Conservation (phyloP, 2,113 vertebrate species). For the Onychostoma macrolepis region DNA sequence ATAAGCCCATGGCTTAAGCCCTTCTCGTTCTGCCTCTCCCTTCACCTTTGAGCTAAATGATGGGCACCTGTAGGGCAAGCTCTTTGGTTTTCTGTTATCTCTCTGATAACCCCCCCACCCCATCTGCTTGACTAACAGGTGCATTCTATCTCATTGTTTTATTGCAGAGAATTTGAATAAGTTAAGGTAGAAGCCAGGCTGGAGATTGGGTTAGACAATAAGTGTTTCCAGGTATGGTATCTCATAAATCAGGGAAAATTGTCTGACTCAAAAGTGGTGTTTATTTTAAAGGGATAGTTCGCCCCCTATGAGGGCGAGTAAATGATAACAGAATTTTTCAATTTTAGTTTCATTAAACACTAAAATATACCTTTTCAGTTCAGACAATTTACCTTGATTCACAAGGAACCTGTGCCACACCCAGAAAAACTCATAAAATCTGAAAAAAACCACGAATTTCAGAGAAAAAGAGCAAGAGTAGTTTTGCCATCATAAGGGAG, state of each 20-base stretch:
- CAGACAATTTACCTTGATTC: neutral
- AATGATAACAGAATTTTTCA: neutral
- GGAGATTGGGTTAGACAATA: neutral
- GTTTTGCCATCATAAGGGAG: neutral
- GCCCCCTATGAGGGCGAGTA: neutral
- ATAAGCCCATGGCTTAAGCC: constrained; percentile 35
- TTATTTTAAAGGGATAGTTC: neutral
- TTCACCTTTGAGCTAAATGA: constrained; percentile 50
- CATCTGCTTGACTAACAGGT: constrained; percentile 49
- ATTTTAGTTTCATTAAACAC: neutral
- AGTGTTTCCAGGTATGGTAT: neutral
- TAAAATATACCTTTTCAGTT: neutral
- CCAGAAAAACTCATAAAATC: neutral
- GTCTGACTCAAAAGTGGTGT: neutral
- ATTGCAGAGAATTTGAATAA: constrained; percentile 68
- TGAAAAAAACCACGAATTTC: neutral
- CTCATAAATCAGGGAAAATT: neutral
- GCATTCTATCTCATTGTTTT: constrained; percentile 57
- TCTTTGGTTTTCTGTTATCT: constrained; percentile 52
- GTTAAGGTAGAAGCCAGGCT: constrained; percentile 34
- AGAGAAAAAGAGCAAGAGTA: neutral
- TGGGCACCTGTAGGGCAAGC: constrained; percentile 47
- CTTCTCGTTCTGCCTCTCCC: constrained; percentile 19
- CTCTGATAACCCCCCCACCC: constrained; percentile 53
- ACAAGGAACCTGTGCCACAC: neutral